Base-by-base conservation (phyloP, 2,113 vertebrate species). In the Oreochromis tanganicae region DNA sequence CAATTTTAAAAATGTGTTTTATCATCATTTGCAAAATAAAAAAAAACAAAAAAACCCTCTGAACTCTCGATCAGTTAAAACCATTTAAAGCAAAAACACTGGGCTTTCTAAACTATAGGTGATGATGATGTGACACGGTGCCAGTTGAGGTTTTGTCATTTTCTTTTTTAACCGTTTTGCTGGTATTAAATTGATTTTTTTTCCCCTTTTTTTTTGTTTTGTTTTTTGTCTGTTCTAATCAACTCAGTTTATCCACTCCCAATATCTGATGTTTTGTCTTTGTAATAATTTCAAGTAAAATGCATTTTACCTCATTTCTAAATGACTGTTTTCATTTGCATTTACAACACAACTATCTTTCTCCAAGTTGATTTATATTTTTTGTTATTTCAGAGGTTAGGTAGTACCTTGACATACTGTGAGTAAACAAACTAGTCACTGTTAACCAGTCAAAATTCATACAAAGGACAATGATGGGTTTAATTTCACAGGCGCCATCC, bases 171-270 rank as follows among this genome's bases (percentile, higher is more conserved):
- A 41, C n/a, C 0, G 3, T 68, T 19, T 68, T 68, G 36, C 10
- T 68, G 63, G n/a, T 41, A 68, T 24, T 41, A 41, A 68, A 14
- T 41, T 5, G 0, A 0, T 10, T 17, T 34, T 59, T 29, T 57
- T 59, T 0, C 3, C 24, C 24, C 24, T 0, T 0, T 1, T 12
- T 34, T 34, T 7, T 36, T 7, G 7, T 36, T 36, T 29, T 61
- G 16, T 4, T 4, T 61, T 61, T 12, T 36, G 59, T 63, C 59
- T 11, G 16, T 38, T 38, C 61, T n/a, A 66, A 16, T 5, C 38
- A 27, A 27, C 38, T 46, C 16, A 46, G 46, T 46, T 41, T 46
- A 27, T 73, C 13, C 21, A 27, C 38, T 46, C 46, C 13, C 38
- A 46, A 27, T 24, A 73, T 73, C 5, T 73, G n/a, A 73, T 73